Evolutionary conservation across 2,888 invertebrate species (phyloP).

Genomic region (Punctoribates punctum): DNA sequence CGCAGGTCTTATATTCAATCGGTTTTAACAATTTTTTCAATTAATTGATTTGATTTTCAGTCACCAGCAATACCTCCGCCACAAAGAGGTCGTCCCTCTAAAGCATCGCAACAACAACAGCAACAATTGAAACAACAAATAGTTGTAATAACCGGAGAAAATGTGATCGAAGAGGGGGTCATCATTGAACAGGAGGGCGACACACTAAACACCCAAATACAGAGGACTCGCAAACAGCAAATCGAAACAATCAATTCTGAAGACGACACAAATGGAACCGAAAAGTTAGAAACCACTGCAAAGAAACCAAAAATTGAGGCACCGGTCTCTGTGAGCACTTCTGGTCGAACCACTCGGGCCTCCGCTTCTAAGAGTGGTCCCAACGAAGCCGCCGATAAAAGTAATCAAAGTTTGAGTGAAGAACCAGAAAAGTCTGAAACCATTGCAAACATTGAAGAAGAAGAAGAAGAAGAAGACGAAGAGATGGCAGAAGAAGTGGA

Average conservation of each 20-base stretch:
- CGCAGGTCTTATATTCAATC: conserved; percentile 24
- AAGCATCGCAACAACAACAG: conserved; percentile 20
- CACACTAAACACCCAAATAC: conserved; percentile 11
- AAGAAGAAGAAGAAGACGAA: background rate
- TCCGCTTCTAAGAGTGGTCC: background rate
- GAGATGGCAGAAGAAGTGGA: conserved; percentile 9
- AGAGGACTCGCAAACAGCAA: conserved; percentile 40
- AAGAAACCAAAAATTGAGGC: conserved; percentile 28
- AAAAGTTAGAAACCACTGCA: conserved; percentile 22
- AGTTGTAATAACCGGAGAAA: conserved; percentile 30
- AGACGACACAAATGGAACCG: conserved; percentile 32
- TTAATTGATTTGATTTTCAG: conserved; percentile 4
- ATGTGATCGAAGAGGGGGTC: conserved; percentile 37
- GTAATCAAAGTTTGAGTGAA: background rate
- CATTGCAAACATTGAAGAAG: conserved; percentile 10
- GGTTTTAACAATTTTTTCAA: background rate
- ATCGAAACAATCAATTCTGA: conserved; percentile 32
- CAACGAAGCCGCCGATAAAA: background rate
- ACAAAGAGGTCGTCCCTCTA: conserved; percentile 22
- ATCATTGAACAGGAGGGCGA: conserved; percentile 37
- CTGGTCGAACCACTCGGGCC: conserved; percentile 6
- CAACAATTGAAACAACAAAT: conserved; percentile 35
- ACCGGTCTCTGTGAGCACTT: background rate
- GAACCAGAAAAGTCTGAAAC: background rate
- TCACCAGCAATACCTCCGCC: conserved; percentile 2